Percentiles rank a stretch among this genome's conserved stretches.
These are phyloP conservation scores for Wiebesia pumilae DNA, from an alignment of 1,140 invertebrate genomes.

Conservation along the genomic window DNA sequence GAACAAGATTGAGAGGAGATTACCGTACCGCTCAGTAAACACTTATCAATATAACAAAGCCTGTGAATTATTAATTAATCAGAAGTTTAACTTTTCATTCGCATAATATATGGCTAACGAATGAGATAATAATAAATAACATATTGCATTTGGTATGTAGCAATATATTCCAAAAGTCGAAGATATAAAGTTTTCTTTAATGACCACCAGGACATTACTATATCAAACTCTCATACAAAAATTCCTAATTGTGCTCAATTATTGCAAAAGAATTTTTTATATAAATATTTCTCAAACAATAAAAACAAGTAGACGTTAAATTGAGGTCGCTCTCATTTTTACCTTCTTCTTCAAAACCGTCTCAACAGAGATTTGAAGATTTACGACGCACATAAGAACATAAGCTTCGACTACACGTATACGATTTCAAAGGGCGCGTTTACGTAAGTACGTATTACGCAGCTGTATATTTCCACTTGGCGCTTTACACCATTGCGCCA, in stretches of 20 bases:
- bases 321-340: conserved; percentile 21
- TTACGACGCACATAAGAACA: neutral
- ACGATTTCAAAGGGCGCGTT: conserved; percentile 1
- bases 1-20: conserved; percentile 64
- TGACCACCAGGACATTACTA: neutral
- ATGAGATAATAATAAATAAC: neutral
- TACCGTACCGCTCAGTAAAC: conserved; percentile 63
- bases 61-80: conserved; percentile 67
- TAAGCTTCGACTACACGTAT: neutral
- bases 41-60: conserved; percentile 63
- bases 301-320: neutral
- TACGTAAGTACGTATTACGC: neutral
- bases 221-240: neutral
- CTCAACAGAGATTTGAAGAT: conserved; percentile 30
- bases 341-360: conserved; percentile 17
- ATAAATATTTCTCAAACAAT: conserved; percentile 33
- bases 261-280: neutral
- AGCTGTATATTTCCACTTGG: neutral
- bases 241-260: neutral
- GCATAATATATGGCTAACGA: neutral
- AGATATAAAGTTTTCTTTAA: neutral
- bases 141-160: too few relatives aligned
- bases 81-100: conserved; percentile 37
- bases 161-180: neutral
- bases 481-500: neutral